Percentiles rank a stretch among this genome's conserved stretches.
These are phyloP conservation scores for Vultur gryphus DNA, from an alignment of 2,797 vertebrate genomes.

Conservation along the genomic window DNA sequence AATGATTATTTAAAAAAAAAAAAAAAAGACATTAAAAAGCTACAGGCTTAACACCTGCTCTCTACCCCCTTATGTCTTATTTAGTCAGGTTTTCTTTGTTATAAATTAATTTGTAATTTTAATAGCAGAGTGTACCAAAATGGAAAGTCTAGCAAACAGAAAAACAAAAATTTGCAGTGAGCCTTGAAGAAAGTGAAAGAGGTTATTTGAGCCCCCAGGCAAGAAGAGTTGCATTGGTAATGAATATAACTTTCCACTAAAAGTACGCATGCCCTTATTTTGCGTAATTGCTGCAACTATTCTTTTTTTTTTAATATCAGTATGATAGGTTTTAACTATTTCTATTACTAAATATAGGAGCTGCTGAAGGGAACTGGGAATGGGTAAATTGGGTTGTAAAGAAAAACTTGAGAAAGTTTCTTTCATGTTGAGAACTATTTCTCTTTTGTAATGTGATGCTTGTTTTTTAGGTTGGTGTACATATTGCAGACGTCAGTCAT, in stretches of 20 bases:
- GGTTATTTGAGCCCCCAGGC: background rate
- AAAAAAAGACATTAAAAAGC: background rate
- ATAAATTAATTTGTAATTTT: background rate
- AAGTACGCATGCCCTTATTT: background rate
- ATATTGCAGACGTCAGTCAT: slow-evolving; percentile 97
- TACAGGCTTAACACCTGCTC: background rate
- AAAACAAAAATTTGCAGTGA: background rate
- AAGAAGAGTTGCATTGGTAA: background rate
- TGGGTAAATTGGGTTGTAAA: background rate
- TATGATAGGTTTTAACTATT: background rate
- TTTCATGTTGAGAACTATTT: background rate
- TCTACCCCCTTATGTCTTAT: background rate
- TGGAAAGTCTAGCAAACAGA: background rate
- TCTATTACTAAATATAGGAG: background rate
- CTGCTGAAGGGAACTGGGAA: background rate
- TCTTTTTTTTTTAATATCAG: background rate
- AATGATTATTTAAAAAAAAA: background rate
- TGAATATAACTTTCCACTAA: background rate
- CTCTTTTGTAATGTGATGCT: background rate
- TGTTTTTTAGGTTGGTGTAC: slow-evolving; percentile 87
- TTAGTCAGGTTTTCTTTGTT: background rate
- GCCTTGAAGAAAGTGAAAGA: background rate
- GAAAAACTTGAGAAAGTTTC: background rate
- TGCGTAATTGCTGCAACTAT: background rate
- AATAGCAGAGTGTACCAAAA: background rate